Base-by-base conservation (phyloP, 2,113 vertebrate species). In the Prunella himalayana region DNA sequence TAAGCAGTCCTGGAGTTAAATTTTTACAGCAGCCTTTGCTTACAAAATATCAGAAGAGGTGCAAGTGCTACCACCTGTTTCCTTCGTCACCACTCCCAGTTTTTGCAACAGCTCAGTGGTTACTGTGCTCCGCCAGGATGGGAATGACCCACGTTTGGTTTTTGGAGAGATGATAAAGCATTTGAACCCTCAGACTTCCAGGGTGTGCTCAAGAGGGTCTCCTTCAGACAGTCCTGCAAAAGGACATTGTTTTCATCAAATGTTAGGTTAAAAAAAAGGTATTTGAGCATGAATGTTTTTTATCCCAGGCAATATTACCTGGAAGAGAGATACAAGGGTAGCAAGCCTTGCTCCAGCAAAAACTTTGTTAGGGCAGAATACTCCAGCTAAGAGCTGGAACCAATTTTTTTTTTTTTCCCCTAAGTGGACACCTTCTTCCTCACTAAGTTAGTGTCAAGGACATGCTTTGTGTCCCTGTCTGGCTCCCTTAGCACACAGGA, bases 21-120 rank as follows among this genome's bases (percentile, higher is more conserved):
- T 97, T 96, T 91, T 92, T 90, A 35, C 94, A 92, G 80, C 96
- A 97, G 95, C 86, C 95, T 97, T 97, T 97, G 96, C 96, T 97
- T 96, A 96, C 96, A 97, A 97, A 97, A 96, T 96, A 96, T 97
- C 94, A 94, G 92, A 97, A 96, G 92, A 95, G 92, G 95, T 97
- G 95, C 96, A 97, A 97, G 96, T 96, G 92, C 88, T 93, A 94
- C 96, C 95, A 97, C 96, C 95, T 96, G 96, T 88, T 97, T 95
- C 86, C 80, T 91, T 95, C 92, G 0, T 88, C 92, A 92, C 80
- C 80, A 56, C 91, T 97, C 94, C 96, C 72, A 64, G 91, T 71
- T 93, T 96, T 92, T 78, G 56, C 94, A 94, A 95, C 94, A 95
- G 95, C 88, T 97, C 92, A 33, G 90, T 1, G 64, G 80, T 81